Evolutionary conservation across 2,113 vertebrate species (phyloP).

Genomic region (Ornithorhynchus anatinus): DNA sequence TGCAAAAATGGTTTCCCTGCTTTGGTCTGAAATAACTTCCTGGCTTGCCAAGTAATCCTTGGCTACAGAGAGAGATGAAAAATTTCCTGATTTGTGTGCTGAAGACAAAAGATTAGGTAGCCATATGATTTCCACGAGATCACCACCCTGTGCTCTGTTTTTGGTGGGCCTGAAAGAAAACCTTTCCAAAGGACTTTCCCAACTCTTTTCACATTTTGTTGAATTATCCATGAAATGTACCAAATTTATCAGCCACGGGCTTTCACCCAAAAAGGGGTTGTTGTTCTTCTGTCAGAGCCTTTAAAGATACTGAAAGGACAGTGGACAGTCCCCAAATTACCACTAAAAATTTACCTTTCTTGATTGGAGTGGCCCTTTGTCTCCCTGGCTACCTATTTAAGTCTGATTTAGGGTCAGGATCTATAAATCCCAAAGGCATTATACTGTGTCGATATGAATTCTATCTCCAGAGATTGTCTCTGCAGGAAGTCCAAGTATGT

Average conservation of each 20-base stretch:
- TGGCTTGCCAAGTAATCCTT: conserved; percentile 4
- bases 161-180: conserved; percentile 31
- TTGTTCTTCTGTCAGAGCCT: conserved; percentile 2
- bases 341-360: neutral
- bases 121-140: conserved; percentile 40
- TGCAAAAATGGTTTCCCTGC: neutral
- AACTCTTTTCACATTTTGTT: conserved; percentile 46
- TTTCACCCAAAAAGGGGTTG: conserved; percentile 16
- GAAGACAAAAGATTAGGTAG: conserved; percentile 37
- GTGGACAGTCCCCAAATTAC: conserved; percentile 8
- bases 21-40: conserved; percentile 22
- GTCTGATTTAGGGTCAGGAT: neutral
- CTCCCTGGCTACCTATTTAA: neutral
- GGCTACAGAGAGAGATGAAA: neutral
- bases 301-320: neutral
- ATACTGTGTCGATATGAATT: neutral
- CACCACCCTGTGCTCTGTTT: conserved; percentile 18
- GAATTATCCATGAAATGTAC: conserved; percentile 35
- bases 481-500: neutral
- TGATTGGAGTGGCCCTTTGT: neutral
- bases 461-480: neutral
- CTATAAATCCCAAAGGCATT: conserved; percentile 6
- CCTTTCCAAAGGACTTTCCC: conserved; percentile 39
- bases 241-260: conserved; percentile 30
- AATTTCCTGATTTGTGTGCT: conserved; percentile 45